Percentiles rank a stretch among this genome's conserved stretches.
These are phyloP conservation scores for Bubo scandiacus DNA, from an alignment of 2,113 vertebrate species.

Conservation along the genomic window DNA sequence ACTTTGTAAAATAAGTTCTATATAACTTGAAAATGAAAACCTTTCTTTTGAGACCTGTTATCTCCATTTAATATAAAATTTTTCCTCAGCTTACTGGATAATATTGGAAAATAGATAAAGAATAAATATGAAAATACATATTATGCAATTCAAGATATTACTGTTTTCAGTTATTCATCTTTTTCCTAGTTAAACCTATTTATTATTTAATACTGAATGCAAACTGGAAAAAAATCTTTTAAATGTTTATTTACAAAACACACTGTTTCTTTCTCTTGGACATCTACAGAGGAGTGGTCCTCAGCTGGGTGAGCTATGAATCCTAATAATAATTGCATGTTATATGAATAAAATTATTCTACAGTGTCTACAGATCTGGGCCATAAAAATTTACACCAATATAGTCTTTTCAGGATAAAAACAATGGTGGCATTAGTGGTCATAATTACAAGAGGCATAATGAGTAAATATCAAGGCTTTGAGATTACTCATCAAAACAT, in stretches of 20 bases:
- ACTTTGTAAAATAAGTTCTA: not conserved
- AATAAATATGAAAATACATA: not conserved
- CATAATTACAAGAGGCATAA: not conserved
- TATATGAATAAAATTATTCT: not conserved
- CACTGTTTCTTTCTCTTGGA: not conserved
- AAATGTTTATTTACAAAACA: not conserved
- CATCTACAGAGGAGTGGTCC: not conserved
- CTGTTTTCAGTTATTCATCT: not conserved
- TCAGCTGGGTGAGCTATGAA: not conserved
- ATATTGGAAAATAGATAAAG: not conserved
- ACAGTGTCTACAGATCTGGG: not conserved
- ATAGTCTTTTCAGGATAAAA: not conserved
- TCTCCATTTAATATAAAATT: not conserved
- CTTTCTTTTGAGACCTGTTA: not conserved
- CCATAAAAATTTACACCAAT: not conserved
- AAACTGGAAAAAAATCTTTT: not conserved
- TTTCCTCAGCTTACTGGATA: not conserved
- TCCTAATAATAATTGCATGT: not conserved
- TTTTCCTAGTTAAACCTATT: not conserved
- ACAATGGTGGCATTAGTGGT: not conserved
- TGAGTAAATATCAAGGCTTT: not conserved
- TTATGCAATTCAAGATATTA: not conserved
- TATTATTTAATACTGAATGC: not conserved
- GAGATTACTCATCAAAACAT: not conserved
- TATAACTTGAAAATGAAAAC: not conserved